Percentiles rank a stretch among this genome's conserved stretches.
Conservation (phyloP, 2,888 invertebrate species). For the Polyommatus iphigenia region DNA sequence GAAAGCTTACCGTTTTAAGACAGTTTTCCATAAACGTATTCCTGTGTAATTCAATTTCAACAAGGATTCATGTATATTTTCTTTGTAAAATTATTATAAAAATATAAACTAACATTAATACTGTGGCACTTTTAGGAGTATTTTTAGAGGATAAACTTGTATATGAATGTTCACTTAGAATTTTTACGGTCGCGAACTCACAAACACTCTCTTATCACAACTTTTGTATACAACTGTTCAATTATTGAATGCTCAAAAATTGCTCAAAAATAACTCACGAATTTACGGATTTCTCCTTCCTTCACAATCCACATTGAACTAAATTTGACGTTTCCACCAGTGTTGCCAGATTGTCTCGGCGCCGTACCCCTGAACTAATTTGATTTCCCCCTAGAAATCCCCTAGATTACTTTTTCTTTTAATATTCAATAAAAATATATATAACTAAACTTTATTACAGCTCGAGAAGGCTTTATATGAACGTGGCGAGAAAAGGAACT, state of each 20-base stretch:
- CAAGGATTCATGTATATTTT: conserved; percentile 31
- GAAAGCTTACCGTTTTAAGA: conserved; percentile 41
- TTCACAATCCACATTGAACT: not conserved
- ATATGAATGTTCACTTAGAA: not conserved
- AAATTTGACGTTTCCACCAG: conserved; percentile 6
- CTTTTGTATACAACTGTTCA: not conserved
- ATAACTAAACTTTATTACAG: too few relatives aligned
- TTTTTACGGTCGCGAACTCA: conserved; percentile 10
- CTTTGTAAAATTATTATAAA: conserved; percentile 24
- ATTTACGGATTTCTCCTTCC: not conserved
- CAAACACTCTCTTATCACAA: not conserved
- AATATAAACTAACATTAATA: conserved; percentile 15
- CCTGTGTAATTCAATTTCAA: conserved; percentile 38
- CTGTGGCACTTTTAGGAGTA: conserved; percentile 22
- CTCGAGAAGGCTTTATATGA: too few relatives aligned
- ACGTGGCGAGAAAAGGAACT: too few relatives aligned
- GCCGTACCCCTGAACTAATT: too few relatives aligned
- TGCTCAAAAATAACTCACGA: not conserved
- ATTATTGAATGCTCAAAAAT: too few relatives aligned
- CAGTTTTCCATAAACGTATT: conserved; percentile 42
- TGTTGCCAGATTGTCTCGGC: too few relatives aligned
- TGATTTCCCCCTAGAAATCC: too few relatives aligned
- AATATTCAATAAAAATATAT: too few relatives aligned
- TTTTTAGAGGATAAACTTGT: not conserved
- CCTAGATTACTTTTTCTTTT: too few relatives aligned